Conservation (phyloP, 2,888 invertebrate species). For the Sphecodes monilicornis region DNA sequence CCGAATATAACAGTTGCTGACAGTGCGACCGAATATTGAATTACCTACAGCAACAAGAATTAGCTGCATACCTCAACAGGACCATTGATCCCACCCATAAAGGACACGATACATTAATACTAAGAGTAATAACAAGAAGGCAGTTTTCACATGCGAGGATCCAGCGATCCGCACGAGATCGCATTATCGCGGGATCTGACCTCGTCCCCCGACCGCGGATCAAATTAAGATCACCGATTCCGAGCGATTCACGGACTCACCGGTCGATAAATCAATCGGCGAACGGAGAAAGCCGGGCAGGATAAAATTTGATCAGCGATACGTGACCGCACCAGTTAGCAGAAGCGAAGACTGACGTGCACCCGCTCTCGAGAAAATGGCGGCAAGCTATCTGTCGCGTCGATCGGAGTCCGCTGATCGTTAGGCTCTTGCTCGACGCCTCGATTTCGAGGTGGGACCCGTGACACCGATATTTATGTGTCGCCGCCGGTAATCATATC, state of each 20-base stretch:
- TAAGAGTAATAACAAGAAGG: neutral
- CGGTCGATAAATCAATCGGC: constrained; percentile 43
- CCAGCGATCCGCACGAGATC: neutral
- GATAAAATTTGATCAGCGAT: constrained; percentile 61
- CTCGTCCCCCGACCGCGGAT: constrained; percentile 12
- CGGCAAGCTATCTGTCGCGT: constrained; percentile 51
- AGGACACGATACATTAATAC: neutral
- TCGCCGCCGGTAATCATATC: constrained; percentile 18
- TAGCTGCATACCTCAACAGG: neutral
- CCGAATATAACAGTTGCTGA: too few relatives aligned
- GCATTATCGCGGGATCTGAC: neutral
- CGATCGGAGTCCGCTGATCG: constrained; percentile 44
- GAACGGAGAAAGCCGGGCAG: constrained; percentile 36
- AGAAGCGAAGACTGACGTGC: constrained; percentile 38
- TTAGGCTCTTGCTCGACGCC: constrained; percentile 25
- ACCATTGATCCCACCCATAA: neutral
- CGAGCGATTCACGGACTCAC: constrained; percentile 14
- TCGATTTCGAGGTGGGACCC: constrained; percentile 7
- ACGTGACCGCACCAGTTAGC: constrained; percentile 60
- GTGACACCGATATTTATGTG: constrained; percentile 23
- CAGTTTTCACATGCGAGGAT: neutral
- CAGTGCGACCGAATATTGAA: neutral
- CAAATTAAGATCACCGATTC: constrained; percentile 32
- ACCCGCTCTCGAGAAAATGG: constrained; percentile 41
- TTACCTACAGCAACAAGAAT: neutral